These are phyloP conservation scores for Brachyistius frenatus DNA, from an alignment of 2,113 vertebrate genomes.

Conservation along the genomic window DNA sequence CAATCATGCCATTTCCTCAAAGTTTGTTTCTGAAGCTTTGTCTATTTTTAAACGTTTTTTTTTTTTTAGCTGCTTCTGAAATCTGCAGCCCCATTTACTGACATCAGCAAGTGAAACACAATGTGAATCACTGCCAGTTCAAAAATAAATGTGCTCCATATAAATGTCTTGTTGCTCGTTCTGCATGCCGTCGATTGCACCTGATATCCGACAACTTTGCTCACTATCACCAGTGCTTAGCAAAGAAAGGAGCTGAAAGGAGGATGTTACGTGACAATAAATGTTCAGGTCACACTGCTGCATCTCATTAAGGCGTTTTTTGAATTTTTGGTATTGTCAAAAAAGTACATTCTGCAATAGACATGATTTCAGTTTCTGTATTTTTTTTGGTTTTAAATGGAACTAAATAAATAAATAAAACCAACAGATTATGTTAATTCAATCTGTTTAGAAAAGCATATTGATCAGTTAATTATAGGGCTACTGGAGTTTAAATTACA, in stretches of 20 bases:
- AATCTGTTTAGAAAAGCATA: too few relatives aligned
- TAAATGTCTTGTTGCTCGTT: background rate
- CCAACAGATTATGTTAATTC: too few relatives aligned
- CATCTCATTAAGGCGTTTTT: background rate
- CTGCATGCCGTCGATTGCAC: background rate
- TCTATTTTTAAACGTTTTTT: slow-evolving; percentile 11
- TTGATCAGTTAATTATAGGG: background rate
- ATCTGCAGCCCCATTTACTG: background rate
- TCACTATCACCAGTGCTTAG: background rate
- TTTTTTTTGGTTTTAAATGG: background rate
- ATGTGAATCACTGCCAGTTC: background rate
- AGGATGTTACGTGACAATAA: background rate
- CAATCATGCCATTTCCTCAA: background rate
- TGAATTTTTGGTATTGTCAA: background rate
- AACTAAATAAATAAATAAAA: too few relatives aligned
- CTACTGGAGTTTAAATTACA: background rate
- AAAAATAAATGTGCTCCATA: background rate
- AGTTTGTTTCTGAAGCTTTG: background rate
- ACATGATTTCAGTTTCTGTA: background rate
- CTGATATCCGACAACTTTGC: background rate
- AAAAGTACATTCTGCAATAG: background rate
- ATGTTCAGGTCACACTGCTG: background rate
- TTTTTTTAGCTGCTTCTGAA: background rate
- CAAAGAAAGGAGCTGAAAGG: background rate
- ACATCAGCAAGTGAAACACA: background rate